These are phyloP conservation scores for Drosophila fuyamai DNA, from an alignment of 1,140 invertebrate genomes.

Conservation along the genomic window DNA sequence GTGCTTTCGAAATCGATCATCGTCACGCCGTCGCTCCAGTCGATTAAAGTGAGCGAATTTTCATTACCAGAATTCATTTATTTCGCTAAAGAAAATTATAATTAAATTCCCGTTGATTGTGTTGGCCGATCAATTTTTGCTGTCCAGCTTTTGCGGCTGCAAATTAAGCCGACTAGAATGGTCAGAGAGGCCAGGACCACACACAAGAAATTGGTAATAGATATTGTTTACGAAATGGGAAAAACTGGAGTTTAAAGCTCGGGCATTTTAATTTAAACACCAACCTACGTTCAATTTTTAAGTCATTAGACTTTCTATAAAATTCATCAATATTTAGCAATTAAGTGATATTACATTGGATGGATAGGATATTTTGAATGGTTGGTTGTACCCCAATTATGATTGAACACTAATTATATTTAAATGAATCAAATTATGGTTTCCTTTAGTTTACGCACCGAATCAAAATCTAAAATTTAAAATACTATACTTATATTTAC, in stretches of 20 bases:
- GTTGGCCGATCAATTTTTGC: slow-evolving; percentile 52
- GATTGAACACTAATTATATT: too few species aligned
- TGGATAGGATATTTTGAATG: too few species aligned
- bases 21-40: slow-evolving; percentile 66
- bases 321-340: neutral
- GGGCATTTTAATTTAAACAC: slow-evolving; percentile 11
- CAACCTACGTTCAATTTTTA: neutral
- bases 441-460: too few species aligned
- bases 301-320: neutral
- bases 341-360: neutral
- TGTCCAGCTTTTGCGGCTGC: slow-evolving; percentile 27
- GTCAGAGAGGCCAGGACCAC: slow-evolving; percentile 31
- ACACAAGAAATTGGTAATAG: slow-evolving; percentile 13
- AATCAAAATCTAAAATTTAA: too few species aligned
- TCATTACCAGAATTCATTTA: slow-evolving; percentile 76
- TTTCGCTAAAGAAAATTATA: slow-evolving; percentile 59
- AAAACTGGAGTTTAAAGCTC: neutral
- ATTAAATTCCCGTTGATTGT: slow-evolving; percentile 72
- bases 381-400: too few species aligned
- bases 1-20: slow-evolving; percentile 66
- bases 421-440: too few species aligned
- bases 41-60: slow-evolving; percentile 75
- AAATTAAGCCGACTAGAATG: slow-evolving; percentile 27
- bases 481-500: too few species aligned
- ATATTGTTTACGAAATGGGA: slow-evolving; percentile 1